Evolutionary conservation across 2,797 vertebrate species (phyloP), one percentile per base, ranked within the genome.

Genomic region (Pithecia hirsuta): DNA sequence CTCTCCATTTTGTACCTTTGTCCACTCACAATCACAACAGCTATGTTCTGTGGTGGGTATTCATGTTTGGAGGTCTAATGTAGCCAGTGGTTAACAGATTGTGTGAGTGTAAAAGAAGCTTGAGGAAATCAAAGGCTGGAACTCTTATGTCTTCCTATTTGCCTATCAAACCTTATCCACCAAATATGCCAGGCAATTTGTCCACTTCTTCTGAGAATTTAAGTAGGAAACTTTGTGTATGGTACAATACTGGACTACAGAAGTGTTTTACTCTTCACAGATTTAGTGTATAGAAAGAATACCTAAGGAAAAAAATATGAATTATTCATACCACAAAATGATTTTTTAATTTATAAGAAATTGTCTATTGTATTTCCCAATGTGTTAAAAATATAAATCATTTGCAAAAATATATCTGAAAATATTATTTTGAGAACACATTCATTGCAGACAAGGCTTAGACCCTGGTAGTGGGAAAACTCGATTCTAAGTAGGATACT

Each of bases 361-460:
- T 57, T 83, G 13, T 39, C 30, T 13, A 14, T 0, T 81, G 4
- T 8, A 46, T 61, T 87, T 96, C 22, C 24, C 39, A 70, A 24
- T 74, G 17, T 52, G 59, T 67, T 93, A 88, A 94, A 91, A 89
- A 61, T 89, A 82, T 26, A 86, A 95, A 89, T 87, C 15, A 57
- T 59, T 89, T 41, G 64, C 15, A 52, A 91, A 95, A 89, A 87
- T 52, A 15, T 55, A 59, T 64, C 95, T 96, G 10, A 39, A 93
- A 92, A 80, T 67, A 67, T 55, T 93, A 93, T 88, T 84, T 95
- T n/a, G 84, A 46, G 33, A 96, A 78, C 10, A 75, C 26, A 19
- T 46, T 87, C n/a, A 22, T 11, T 89, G 30, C 22, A 79, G 41
- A 75, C 46, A 79, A 48, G 64, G 57, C 1, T 95, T 90, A 55